These are phyloP conservation scores for Magallana angulata DNA, from an alignment of 1,140 invertebrate genomes.

Conservation along the genomic window DNA sequence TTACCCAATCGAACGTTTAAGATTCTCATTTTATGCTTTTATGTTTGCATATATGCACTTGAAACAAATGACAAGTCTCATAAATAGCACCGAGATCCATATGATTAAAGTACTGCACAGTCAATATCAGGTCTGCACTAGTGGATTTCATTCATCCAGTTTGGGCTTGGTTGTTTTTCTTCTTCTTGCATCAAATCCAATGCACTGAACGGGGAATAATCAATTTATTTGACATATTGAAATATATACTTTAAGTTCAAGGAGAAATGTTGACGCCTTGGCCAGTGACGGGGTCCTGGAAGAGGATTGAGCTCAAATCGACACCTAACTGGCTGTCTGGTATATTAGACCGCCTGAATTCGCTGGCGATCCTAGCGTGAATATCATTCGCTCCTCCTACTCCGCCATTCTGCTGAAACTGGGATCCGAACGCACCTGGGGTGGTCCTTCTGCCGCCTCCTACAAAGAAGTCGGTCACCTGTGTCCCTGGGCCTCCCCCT, in stretches of 20 bases:
- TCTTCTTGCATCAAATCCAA: background rate
- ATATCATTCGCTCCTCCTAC: background rate
- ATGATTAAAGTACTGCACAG: too few species aligned
- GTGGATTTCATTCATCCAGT: background rate
- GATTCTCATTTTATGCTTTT: too few species aligned
- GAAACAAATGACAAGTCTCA: too few species aligned
- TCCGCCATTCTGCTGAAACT: background rate
- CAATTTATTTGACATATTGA: background rate
- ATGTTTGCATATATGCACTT: too few species aligned
- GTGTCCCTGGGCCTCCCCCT: background rate
- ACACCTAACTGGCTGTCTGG: constrained; percentile 8
- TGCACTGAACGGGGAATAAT: background rate
- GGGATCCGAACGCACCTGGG: background rate
- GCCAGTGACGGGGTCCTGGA: background rate
- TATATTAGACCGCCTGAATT: background rate
- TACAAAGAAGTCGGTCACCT: background rate
- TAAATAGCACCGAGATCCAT: too few species aligned
- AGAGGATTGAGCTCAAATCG: background rate
- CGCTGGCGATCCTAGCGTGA: constrained; percentile 12
- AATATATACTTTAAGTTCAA: background rate
- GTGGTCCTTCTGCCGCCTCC: background rate
- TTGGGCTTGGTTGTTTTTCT: background rate
- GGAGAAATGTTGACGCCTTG: background rate
- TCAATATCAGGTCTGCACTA: background rate
- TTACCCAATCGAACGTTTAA: too few species aligned